A percentile compares a stretch with the other conserved stretches of the same genome.
phyloP scores from a whole-genome alignment of 2,888 invertebrate species.

The Andrena praecox region DNA sequence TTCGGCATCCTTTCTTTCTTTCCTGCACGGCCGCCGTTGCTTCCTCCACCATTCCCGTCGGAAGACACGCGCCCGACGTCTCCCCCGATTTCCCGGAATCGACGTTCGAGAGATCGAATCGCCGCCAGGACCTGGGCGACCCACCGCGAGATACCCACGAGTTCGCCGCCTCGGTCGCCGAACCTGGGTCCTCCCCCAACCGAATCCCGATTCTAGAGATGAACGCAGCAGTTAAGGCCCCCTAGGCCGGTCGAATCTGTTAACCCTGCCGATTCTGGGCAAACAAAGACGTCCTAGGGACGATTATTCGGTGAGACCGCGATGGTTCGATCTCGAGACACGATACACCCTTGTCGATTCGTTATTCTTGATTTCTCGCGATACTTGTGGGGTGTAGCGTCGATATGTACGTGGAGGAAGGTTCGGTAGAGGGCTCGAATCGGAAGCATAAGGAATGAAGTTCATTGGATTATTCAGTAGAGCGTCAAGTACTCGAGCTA shows the following conservation, averaged over 20 bases:
- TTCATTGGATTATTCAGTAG: too few species aligned
- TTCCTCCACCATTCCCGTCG: constrained; percentile 67
- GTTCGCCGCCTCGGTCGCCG: constrained; percentile 59
- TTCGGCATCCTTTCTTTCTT: constrained; percentile 59
- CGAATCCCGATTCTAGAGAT: constrained; percentile 58
- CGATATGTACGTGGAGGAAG: too few species aligned
- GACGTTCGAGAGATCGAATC: constrained; percentile 69
- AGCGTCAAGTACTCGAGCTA: too few species aligned
- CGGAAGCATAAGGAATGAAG: too few species aligned
- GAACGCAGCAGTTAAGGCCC: constrained; percentile 64
- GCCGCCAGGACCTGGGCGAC: constrained; percentile 63
- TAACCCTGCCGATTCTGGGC: constrained; percentile 45
- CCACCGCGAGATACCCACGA: constrained; percentile 66
- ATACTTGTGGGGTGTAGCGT: neutral
- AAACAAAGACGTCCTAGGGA: constrained; percentile 56
- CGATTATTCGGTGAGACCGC: constrained; percentile 44
- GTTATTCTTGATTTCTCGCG: constrained; percentile 42
- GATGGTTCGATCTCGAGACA: constrained; percentile 7
- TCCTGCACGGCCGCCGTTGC: constrained; percentile 34
- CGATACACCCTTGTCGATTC: constrained; percentile 50
- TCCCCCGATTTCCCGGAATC: constrained; percentile 76
- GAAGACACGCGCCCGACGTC: constrained; percentile 80
- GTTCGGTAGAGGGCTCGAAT: too few species aligned
- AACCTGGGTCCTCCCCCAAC: constrained; percentile 47
- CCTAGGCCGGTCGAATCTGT: constrained; percentile 46